A percentile compares a stretch with the other conserved stretches of the same genome.
phyloP scores from a whole-genome alignment of 92 coral and sea anemone species.

The Ricordea florida region DNA sequence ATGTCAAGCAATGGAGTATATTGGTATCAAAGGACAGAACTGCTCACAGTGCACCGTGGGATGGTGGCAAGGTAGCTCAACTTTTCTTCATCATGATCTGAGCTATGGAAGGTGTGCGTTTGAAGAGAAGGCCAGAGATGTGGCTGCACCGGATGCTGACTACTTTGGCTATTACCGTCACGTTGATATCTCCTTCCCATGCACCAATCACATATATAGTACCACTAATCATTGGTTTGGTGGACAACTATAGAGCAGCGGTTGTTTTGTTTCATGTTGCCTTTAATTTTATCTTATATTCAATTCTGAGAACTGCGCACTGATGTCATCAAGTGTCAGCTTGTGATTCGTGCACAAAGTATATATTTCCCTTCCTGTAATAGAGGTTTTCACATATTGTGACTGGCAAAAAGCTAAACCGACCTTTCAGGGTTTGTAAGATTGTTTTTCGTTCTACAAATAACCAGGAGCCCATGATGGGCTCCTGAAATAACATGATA shows the following conservation, averaged over 20 bases:
- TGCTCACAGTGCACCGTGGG: slow-evolving; percentile 57
- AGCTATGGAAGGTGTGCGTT: not conserved
- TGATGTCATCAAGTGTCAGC: too few species aligned
- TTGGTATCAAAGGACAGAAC: slow-evolving; percentile 49
- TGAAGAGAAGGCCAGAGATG: not conserved
- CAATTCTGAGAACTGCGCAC: too few species aligned
- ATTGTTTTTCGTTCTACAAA: too few species aligned
- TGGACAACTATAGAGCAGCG: not conserved
- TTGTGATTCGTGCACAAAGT: too few species aligned
- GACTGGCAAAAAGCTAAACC: too few species aligned
- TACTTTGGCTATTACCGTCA: slow-evolving; percentile 9
- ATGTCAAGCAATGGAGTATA: slow-evolving; percentile 50
- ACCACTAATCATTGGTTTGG: slow-evolving; percentile 32
- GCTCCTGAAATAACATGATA: too few species aligned
- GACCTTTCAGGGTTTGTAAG: too few species aligned
- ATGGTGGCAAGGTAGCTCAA: slow-evolving; percentile 55
- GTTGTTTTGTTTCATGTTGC: not conserved
- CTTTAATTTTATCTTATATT: too few species aligned
- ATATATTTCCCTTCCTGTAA: too few species aligned
- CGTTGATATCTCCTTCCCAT: not conserved
- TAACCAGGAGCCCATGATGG: too few species aligned
- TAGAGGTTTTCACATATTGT: too few species aligned
- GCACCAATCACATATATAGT: not conserved
- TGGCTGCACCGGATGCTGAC: not conserved
- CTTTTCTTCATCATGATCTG: slow-evolving; percentile 23